phyloP scores from a whole-genome alignment of 2,113 vertebrate species.

The Fregata magnificens region DNA sequence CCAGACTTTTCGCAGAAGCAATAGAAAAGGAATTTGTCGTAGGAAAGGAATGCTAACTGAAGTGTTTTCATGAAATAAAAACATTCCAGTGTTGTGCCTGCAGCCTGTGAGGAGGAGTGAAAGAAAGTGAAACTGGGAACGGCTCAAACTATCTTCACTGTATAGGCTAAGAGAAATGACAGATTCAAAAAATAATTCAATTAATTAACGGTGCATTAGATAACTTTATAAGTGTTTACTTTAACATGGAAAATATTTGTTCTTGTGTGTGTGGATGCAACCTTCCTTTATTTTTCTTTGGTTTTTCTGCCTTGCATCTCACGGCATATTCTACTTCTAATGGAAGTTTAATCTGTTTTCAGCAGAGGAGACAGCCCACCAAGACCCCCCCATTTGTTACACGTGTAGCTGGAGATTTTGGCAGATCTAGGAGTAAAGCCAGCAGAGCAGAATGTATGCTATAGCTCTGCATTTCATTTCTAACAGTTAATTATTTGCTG shows the following conservation, averaged over 20 bases:
- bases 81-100: neutral
- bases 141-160: neutral
- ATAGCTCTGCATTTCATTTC: neutral
- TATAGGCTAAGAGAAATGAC: neutral
- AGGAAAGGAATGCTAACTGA: neutral
- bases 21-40: neutral
- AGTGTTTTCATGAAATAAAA: neutral
- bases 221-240: neutral
- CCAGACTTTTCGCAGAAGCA: neutral
- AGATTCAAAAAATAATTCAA: neutral
- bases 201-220: neutral
- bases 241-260: neutral
- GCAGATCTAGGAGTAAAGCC: neutral
- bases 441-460: neutral
- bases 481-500: neutral
- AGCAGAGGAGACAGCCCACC: neutral
- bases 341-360: neutral
- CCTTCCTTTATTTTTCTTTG: neutral
- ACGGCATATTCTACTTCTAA: too few relatives aligned
- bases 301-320: neutral
- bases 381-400: neutral
- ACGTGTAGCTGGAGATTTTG: neutral
- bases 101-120: neutral
- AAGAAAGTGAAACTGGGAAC: slow-evolving; percentile 10
- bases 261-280: neutral